Percentiles rank a stretch among this genome's conserved stretches.
These are phyloP conservation scores for Synchiropus splendidus DNA, from an alignment of 2,113 vertebrate species.

Conservation along the genomic window DNA sequence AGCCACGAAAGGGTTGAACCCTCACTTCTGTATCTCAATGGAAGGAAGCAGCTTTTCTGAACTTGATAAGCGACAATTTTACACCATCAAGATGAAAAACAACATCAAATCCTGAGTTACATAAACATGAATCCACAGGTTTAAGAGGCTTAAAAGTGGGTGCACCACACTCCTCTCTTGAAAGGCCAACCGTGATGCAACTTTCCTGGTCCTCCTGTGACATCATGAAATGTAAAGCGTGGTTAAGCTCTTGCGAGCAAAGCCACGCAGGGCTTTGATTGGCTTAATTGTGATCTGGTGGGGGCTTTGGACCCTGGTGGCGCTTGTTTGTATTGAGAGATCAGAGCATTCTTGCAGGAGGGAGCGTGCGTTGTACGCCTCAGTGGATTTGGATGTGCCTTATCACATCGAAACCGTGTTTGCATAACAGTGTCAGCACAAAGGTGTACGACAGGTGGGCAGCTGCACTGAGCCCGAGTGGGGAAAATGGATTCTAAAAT, in stretches of 20 bases:
- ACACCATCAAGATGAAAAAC: too few relatives aligned
- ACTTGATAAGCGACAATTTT: too few relatives aligned
- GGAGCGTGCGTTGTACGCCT: slow-evolving; percentile 9
- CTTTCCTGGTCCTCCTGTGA: slow-evolving; percentile 14
- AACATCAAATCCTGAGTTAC: too few relatives aligned
- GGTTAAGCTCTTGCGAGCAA: slow-evolving; percentile 18
- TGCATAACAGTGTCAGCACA: slow-evolving; percentile 20
- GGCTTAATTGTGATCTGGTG: slow-evolving; percentile 38
- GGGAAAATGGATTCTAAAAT: too few relatives aligned
- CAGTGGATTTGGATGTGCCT: slow-evolving; percentile 22
- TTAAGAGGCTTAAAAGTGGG: too few relatives aligned
- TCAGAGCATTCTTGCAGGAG: slow-evolving; percentile 41
- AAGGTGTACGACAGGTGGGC: slow-evolving; percentile 15
- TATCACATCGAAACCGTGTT: slow-evolving; percentile 30
- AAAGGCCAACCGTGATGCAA: too few relatives aligned
- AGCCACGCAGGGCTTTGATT: slow-evolving; percentile 27
- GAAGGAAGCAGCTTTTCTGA: too few relatives aligned
- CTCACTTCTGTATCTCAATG: too few relatives aligned
- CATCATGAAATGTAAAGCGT: slow-evolving; percentile 26
- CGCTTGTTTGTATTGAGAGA: slow-evolving; percentile 19
- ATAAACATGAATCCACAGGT: too few relatives aligned
- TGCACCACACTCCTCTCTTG: too few relatives aligned
- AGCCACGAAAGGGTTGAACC: too few relatives aligned
- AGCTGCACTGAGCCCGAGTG: neutral
- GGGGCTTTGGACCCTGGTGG: slow-evolving; percentile 24